Percentiles rank a stretch among this genome's conserved stretches.
Evolutionary conservation across 2,888 invertebrate species (phyloP).

Genomic region (Dasypolia templi): DNA sequence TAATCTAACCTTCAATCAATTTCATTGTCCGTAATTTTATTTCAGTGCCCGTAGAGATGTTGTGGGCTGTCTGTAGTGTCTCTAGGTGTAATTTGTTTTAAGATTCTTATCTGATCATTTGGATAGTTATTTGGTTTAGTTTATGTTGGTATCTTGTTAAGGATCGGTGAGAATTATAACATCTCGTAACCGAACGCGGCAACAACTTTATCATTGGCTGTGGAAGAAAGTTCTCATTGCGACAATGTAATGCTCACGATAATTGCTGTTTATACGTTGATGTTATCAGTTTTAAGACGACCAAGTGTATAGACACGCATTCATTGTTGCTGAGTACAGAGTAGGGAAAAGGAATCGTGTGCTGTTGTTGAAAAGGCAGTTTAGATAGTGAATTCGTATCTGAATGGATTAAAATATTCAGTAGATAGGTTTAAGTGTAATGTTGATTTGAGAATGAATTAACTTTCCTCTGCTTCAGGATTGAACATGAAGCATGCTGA

Average conservation of each 20-base stretch:
- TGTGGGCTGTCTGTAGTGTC: too few relatives aligned
- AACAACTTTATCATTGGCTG: constrained; percentile 47
- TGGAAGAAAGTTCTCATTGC: constrained; percentile 45
- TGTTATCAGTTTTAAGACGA: constrained; percentile 31
- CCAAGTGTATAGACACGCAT: neutral
- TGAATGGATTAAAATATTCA: constrained; percentile 3
- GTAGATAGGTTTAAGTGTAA: neutral
- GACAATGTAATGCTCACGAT: constrained; percentile 54
- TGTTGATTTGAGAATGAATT: neutral
- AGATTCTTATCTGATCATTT: too few relatives aligned
- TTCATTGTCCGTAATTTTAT: neutral
- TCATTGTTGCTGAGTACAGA: constrained; percentile 11
- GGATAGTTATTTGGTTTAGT: too few relatives aligned
- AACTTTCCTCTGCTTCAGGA: neutral
- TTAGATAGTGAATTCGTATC: constrained; percentile 32
- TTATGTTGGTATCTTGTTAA: too few relatives aligned
- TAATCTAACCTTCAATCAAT: neutral
- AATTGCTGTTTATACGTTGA: constrained; percentile 40
- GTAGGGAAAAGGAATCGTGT: constrained; percentile 2
- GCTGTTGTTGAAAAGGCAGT: constrained; percentile 3
- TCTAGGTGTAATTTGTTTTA: too few relatives aligned
- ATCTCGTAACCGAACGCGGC: constrained; percentile 27
- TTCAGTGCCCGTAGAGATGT: neutral
- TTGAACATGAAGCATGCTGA: neutral
- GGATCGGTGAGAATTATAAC: too few relatives aligned